phyloP scores from a whole-genome alignment of 37 sponge, comb jelly and placozoan genomes.

The Theonella swinhoei region DNA sequence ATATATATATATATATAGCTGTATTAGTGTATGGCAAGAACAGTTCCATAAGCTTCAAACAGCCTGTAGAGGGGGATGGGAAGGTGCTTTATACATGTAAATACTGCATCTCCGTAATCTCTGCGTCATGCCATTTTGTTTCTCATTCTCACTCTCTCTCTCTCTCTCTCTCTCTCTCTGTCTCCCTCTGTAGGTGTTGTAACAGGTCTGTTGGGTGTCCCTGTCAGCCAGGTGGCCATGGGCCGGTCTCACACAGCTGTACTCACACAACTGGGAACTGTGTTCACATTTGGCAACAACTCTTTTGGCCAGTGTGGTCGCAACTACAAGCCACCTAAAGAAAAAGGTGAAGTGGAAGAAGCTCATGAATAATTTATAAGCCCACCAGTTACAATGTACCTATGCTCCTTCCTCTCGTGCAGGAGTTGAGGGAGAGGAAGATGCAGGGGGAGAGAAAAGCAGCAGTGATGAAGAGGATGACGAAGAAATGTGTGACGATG shows the following conservation, averaged over 20 bases:
- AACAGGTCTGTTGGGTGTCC: slow-evolving; percentile 70
- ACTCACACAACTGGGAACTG: slow-evolving; percentile 70
- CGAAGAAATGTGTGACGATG: slow-evolving; percentile 51
- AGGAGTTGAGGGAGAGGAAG: slow-evolving; percentile 1
- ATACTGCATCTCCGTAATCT: no score
- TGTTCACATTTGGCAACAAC: slow-evolving; percentile 93
- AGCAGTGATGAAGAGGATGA: slow-evolving; percentile 57
- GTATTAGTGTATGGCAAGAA: no score
- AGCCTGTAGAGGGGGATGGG: no score
- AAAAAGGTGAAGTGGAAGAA: slow-evolving; percentile 20
- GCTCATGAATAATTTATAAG: no score
- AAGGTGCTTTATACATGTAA: no score
- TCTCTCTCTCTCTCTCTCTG: no score
- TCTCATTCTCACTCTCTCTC: no score
- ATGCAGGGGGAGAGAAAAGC: slow-evolving; percentile 30
- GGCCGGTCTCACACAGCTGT: slow-evolving; percentile 85
- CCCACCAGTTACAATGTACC: no score
- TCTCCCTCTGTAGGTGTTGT: slow-evolving; percentile 67
- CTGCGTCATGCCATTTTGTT: no score
- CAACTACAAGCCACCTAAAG: slow-evolving; percentile 64
- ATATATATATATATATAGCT: not conserved
- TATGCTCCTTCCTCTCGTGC: no score
- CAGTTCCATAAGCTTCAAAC: no score
- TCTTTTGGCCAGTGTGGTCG: slow-evolving; percentile 95
- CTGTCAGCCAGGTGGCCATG: slow-evolving; percentile 79